Conservation (phyloP, 1,140 invertebrate species). For the Anoplolepis gracilipes region DNA sequence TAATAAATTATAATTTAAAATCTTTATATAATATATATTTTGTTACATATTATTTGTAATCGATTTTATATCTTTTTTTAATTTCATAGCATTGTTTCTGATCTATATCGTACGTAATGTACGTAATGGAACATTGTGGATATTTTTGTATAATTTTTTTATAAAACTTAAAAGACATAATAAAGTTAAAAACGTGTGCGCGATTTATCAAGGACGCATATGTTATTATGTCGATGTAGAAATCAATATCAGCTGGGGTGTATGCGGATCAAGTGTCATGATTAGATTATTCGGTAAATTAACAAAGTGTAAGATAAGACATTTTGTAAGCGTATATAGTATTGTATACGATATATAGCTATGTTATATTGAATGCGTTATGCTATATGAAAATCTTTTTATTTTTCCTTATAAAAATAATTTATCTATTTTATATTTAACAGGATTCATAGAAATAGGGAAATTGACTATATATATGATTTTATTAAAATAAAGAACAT, state of each 20-base stretch:
- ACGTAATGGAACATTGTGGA: background rate
- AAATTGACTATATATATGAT: too few species aligned
- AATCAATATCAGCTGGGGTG: background rate
- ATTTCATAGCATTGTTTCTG: background rate
- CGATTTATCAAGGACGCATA: background rate
- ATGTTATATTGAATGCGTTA: background rate
- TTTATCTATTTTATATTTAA: background rate
- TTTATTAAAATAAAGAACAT: too few species aligned
- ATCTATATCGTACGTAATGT: background rate
- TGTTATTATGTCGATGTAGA: background rate
- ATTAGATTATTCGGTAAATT: slow-evolving; percentile 10
- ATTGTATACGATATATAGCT: background rate
- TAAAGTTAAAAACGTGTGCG: background rate
- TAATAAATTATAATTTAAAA: too few species aligned
- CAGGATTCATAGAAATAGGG: background rate
- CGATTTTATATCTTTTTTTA: background rate
- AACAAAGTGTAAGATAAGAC: background rate
- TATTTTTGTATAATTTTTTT: background rate
- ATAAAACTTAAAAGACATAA: background rate
- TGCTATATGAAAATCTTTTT: background rate
- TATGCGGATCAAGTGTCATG: slow-evolving; percentile 26
- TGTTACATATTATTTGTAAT: too few species aligned
- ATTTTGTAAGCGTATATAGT: background rate
- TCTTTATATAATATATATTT: too few species aligned
- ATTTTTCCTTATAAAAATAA: background rate